Base-by-base conservation (phyloP, 2,888 invertebrate genomes). In the Melolontha melolontha region DNA sequence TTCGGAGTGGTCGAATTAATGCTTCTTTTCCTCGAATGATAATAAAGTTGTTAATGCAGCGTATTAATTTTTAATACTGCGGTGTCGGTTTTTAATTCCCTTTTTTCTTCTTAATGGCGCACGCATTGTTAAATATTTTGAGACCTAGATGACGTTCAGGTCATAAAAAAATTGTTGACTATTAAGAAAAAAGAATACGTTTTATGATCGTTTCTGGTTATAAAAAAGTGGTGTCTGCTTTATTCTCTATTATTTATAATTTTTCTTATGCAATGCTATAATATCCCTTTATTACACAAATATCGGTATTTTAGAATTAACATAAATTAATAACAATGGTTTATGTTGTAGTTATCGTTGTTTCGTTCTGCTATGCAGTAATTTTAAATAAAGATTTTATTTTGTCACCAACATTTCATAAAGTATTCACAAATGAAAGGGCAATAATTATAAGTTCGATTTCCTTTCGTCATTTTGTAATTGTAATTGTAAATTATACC, bases 51-150 rank as follows among this genome's bases (percentile, higher is more conserved):
- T 49, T 63, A 63, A 39, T 14, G 54, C 27, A 27, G 16, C 47
- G 59, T 64, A 64, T 64, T 64, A 64, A 54, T 64, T 64, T 64
- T 64, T 44, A 64, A 64, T 64, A 16, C 44, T 42, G 12, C 44
- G 51, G 29, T 34, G 34, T 39, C 59, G 17, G 16, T 50, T 41
- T n/a, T 34, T 47, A 47, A 62, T 62, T 47, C 34, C 34, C 34
- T 62, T 47, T 47, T 62, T 47, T 47, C 59, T 34, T 29, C 44
- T 64, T 42, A 14, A 54, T 50, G 64, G 14, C 42, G 54, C 42
- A 52, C 44, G 54, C 52, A 64, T 54, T 64, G 64, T 64, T 64
- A 64, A 64, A 64, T 64, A 64, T 64, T 64, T 64, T 64, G 64
- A 64, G 54, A 64, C 52, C 59, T 62, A 62, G 59, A 62, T 62